These are phyloP conservation scores for Drosophila formosana DNA, from an alignment of 2,888 invertebrate species.

Conservation along the genomic window DNA sequence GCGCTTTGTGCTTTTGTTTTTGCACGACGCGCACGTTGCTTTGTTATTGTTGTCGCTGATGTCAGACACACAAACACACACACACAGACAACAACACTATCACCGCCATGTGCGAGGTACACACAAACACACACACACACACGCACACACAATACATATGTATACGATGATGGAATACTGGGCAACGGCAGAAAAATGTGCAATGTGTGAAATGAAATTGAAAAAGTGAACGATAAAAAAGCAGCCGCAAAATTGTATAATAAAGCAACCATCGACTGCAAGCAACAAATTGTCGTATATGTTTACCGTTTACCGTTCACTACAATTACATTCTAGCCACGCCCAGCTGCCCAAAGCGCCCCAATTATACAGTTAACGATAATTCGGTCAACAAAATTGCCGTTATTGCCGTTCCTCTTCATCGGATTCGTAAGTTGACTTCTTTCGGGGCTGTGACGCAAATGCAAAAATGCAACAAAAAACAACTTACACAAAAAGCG, in stretches of 20 bases:
- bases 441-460: conserved; percentile 37
- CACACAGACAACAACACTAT: background rate
- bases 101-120: conserved; percentile 55
- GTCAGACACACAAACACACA: conserved; percentile 52
- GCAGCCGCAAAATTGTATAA: conserved; percentile 29
- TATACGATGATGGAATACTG: conserved; percentile 34
- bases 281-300: conserved; percentile 14
- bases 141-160: background rate
- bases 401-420: conserved; percentile 3
- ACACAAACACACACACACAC: conserved; percentile 4
- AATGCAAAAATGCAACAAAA: conserved; percentile 47
- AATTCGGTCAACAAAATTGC: conserved; percentile 27
- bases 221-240: conserved; percentile 37
- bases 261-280: conserved; percentile 14
- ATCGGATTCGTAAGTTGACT: background rate
- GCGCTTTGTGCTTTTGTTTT: conserved; percentile 54
- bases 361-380: conserved; percentile 28
- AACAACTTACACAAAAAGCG: background rate
- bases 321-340: conserved; percentile 27
- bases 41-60: conserved; percentile 79
- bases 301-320: conserved; percentile 5
- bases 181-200: conserved; percentile 47
- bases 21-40: conserved; percentile 67
- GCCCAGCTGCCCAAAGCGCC: conserved; percentile 29
- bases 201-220: conserved; percentile 46